phyloP scores from a whole-genome alignment of 2,797 vertebrate species.

The Peromyscus nudipes region DNA sequence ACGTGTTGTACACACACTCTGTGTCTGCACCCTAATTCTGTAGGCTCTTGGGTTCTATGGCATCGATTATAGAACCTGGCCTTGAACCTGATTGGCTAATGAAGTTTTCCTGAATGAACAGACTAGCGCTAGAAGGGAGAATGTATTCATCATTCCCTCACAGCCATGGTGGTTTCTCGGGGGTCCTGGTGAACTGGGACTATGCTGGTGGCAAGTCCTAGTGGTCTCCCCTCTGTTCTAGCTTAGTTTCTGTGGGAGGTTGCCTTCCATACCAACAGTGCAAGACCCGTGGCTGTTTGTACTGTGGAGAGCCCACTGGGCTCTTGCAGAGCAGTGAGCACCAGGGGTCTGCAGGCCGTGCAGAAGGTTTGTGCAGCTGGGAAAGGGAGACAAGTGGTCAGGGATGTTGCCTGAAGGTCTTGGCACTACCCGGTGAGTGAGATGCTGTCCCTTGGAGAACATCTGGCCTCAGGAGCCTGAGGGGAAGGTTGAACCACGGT shows the following conservation, averaged over 20 bases:
- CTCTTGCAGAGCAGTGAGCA: not conserved
- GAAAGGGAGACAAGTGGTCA: not conserved
- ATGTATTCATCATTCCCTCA: not conserved
- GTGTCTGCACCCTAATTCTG: not conserved
- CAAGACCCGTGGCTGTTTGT: not conserved
- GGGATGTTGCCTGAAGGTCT: not conserved
- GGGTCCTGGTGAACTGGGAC: not conserved
- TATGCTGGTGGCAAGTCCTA: rapidly evolving
- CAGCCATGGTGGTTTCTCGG: not conserved
- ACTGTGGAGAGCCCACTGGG: not conserved
- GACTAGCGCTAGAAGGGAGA: not conserved
- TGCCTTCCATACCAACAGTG: not conserved
- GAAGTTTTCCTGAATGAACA: slow-evolving; percentile 11
- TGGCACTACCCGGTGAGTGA: not conserved
- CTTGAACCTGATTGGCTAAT: not conserved
- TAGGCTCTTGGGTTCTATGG: not conserved
- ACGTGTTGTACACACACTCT: not conserved
- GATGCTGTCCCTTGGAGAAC: not conserved
- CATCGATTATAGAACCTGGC: not conserved
- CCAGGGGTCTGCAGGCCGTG: not conserved
- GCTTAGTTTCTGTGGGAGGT: not conserved
- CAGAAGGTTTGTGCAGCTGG: not conserved
- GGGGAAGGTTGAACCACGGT: not conserved
- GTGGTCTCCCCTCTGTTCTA: not conserved
- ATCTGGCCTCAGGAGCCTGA: not conserved